These are phyloP conservation scores for Eurois occulta DNA, from an alignment of 2,888 invertebrate species.

Conservation along the genomic window DNA sequence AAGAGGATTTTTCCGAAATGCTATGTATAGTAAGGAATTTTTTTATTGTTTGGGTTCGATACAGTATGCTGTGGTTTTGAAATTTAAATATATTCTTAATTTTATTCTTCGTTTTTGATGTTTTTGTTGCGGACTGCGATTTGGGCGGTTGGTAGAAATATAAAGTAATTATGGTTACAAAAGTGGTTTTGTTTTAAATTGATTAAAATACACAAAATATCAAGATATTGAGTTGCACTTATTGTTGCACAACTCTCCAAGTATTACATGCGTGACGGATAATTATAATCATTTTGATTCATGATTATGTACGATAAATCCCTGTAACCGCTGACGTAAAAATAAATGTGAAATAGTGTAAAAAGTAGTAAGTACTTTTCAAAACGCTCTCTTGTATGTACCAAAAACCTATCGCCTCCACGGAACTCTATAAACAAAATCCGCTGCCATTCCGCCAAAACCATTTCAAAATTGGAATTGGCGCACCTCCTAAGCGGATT, in stretches of 20 bases:
- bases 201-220: neutral
- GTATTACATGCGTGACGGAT: neutral
- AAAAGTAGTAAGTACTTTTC: neutral
- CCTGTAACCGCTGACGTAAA: neutral
- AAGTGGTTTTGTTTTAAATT: neutral
- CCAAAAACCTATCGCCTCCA: slow-evolving; percentile 25
- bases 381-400: neutral
- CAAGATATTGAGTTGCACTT: neutral
- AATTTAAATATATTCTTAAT: neutral
- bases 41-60: slow-evolving; percentile 22
- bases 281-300: neutral
- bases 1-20: slow-evolving; percentile 24
- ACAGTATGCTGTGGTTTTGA: neutral
- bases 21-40: neutral
- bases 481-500: slow-evolving; percentile 84
- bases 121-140: neutral
- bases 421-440: slow-evolving; percentile 70
- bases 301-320: neutral
- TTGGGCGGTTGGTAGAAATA: neutral
- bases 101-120: neutral
- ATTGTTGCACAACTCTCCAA: neutral
- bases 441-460: slow-evolving; percentile 79
- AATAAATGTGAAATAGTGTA: neutral
- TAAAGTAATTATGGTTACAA: neutral
- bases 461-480: slow-evolving; percentile 86